phyloP scores from a whole-genome alignment of 1,140 invertebrate species.

The Ceratitis capitata region DNA sequence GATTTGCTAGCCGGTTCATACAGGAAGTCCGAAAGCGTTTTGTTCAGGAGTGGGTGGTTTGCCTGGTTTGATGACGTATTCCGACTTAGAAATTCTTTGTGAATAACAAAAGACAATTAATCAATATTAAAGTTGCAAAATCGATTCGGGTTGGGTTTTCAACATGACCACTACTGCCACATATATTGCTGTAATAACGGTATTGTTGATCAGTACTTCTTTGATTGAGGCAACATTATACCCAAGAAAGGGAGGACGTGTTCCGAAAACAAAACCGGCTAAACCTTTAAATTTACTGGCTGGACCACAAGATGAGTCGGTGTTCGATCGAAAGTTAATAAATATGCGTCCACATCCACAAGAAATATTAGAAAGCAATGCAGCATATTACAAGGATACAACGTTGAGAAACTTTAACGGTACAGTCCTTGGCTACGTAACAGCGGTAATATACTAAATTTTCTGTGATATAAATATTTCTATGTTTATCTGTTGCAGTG shows the following conservation, averaged over 20 bases:
- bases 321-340: slow-evolving; percentile 77
- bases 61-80: not conserved
- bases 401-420: slow-evolving; percentile 74
- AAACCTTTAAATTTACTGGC: slow-evolving; percentile 66
- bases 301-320: slow-evolving; percentile 74
- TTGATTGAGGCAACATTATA: slow-evolving; percentile 66
- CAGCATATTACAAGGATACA: slow-evolving; percentile 77
- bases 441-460: slow-evolving; percentile 75
- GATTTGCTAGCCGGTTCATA: not conserved
- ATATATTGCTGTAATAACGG: not conserved
- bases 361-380: slow-evolving; percentile 81
- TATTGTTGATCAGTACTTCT: not conserved
- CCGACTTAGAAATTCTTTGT: not conserved
- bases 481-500: slow-evolving; percentile 72
- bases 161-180: not conserved
- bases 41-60: not conserved
- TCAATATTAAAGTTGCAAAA: not conserved
- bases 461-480: not conserved
- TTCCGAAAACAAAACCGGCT: slow-evolving; percentile 66
- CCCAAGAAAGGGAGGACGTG: slow-evolving; percentile 66
- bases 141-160: not conserved
- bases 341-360: slow-evolving; percentile 71
- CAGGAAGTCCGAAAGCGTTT: not conserved
- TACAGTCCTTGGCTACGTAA: slow-evolving; percentile 86
- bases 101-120: not conserved